phyloP scores from a whole-genome alignment of 2,888 invertebrate species.

The Drosophila cognata region DNA sequence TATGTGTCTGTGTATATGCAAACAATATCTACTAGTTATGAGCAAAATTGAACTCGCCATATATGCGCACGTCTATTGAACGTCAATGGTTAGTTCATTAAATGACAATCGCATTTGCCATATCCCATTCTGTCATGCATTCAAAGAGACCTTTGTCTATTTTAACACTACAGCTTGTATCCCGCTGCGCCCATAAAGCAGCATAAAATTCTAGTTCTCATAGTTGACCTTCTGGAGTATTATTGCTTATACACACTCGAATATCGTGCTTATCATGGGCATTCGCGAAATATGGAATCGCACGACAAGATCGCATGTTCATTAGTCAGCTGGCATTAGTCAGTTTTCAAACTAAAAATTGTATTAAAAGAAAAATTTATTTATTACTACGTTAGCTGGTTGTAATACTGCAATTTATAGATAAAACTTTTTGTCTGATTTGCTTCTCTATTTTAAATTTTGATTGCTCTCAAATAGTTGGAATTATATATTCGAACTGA shows the following conservation, averaged over 20 bases:
- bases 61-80: constrained; percentile 25
- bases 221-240: neutral
- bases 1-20: constrained; percentile 2
- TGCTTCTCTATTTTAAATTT: neutral
- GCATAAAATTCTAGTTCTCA: constrained; percentile 4
- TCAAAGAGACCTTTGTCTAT: constrained; percentile 40
- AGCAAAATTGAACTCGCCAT: neutral
- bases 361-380: neutral
- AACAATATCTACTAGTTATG: constrained; percentile 20
- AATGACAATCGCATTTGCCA: constrained; percentile 57
- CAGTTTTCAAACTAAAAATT: neutral
- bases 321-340: neutral
- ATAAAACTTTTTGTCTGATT: neutral
- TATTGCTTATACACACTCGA: neutral
- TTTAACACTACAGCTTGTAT: constrained; percentile 19
- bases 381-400: neutral
- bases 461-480: neutral
- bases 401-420: neutral
- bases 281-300: neutral
- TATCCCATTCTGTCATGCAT: constrained; percentile 35
- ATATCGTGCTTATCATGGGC: neutral
- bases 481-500: neutral
- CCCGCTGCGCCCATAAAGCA: constrained; percentile 31
- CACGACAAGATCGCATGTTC: neutral
- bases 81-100: constrained; percentile 62